Evolutionary conservation across 2,888 invertebrate genomes (phyloP), one percentile per base, ranked within the genome.

Genomic region (Synergus laeviventris): DNA sequence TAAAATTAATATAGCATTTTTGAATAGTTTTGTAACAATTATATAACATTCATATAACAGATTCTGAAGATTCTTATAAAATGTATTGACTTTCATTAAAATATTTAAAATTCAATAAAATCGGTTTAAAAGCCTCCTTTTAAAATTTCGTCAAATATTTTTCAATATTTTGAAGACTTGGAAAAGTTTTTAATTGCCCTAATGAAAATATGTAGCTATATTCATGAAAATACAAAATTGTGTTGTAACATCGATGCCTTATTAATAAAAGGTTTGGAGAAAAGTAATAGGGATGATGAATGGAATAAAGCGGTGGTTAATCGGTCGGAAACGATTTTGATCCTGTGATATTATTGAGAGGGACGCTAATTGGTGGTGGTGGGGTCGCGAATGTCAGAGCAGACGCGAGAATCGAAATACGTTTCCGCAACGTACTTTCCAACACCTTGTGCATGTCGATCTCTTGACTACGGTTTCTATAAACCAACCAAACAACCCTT

Each of bases 311-410:
- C 78, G 70, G 73, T 54, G 16, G 21, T 54, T 73, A 56, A 66
- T 16, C 62, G 54, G 2, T 62, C 16, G 21, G 38, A 73, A 61
- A 74, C 54, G 76, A 73, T 75, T 76, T 49, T 54, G 73, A 49
- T 66, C 56, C 76, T 60, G 31, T 49, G 60, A 59, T 24, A 54
- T 36, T 21, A 62, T 36, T 18, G 61, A 74, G 59, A 74, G 75
- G 78, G 79, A 76, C 66, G 75, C 78, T 80, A 80, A 80, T 80
- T 78, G 79, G 75, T 75, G 79, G 75, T 75, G 75, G 64, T 62
- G 75, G 75, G 79, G 78, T 78, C 7, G 11, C 21, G 21, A 56
- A 56, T 56, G 18, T 56, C 56, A 56, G 14, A 36, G 18, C 75
- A 45, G 74, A 74, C 73, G 74, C 39, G 45, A 75, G 42, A 64